Evolutionary conservation across 1,140 invertebrate genomes (phyloP), one percentile per base, ranked within the genome.

Genomic region (Bemisia tabaci): DNA sequence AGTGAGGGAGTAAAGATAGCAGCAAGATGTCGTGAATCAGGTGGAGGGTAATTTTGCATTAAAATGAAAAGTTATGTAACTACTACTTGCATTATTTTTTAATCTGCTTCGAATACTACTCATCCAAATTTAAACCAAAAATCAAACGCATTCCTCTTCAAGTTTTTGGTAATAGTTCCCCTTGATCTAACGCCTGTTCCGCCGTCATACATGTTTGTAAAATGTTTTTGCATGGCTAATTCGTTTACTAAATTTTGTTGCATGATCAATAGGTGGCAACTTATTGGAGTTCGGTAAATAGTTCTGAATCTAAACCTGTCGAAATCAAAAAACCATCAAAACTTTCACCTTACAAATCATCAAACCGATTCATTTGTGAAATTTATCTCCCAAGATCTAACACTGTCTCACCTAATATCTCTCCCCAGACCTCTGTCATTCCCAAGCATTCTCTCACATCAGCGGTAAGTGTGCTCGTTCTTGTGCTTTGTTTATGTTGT

Each of bases 201-300:
- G n/a, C n/a, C n/a, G n/a, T n/a, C n/a, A n/a, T n/a, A n/a, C n/a
- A n/a, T n/a, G n/a, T n/a, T n/a, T n/a, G n/a, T n/a, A n/a, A n/a
- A n/a, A n/a, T n/a, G n/a, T n/a, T 48, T 48, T 48, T 48, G 33
- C 33, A 48, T 48, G 33, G 33, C 33, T 48, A 48, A 48, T 17
- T 17, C 17, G 5, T 48, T 5, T 63, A n/a, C n/a, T n/a, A 21
- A 17, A 24, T 63, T 63, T 48, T 64, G 48, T 64, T 64, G 63
- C 63, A 64, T 64, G 63, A 58, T 25, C 65, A 33, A 26, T 60
- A 68, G 67, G 67, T 64, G 2, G 67, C 67, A 24, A 68, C 64
- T 39, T 68, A 68, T 65, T 68, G 67, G 67, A 68, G 59, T 48
- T 64, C 65, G 61, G 64, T 68, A 2, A 48, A 5, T 48, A 48